Evolutionary conservation across 2,888 invertebrate species (phyloP).

Genomic region (Arrhopalites spinosus): DNA sequence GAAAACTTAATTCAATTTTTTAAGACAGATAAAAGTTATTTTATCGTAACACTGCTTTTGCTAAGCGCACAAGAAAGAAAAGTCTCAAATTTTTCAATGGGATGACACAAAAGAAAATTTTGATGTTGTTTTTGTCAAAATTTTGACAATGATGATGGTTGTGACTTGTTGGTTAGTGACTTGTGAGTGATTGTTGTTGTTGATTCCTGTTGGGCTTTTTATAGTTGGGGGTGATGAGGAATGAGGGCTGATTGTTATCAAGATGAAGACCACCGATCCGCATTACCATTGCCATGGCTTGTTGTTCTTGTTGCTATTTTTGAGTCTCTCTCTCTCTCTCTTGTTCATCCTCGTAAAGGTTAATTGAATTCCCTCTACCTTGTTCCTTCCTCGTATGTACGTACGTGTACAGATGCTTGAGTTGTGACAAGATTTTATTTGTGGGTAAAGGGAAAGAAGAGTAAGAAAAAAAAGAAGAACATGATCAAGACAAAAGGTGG

Average conservation of each 20-base stretch:
- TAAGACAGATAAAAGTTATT: no score
- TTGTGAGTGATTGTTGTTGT: constrained; percentile 5
- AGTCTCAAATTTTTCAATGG: no score
- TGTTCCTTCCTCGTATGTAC: background rate
- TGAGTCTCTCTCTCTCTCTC: background rate
- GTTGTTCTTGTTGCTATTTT: constrained; percentile 4
- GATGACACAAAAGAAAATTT: no score
- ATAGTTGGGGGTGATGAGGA: constrained; percentile 5
- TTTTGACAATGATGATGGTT: background rate
- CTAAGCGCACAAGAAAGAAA: background rate
- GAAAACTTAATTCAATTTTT: no score
- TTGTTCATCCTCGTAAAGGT: constrained; percentile 19
- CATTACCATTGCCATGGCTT: constrained; percentile 10
- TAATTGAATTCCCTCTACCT: constrained; percentile 26
- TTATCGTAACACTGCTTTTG: no score
- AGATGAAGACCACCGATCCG: background rate
- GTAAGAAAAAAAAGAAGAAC: background rate
- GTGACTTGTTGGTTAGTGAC: background rate
- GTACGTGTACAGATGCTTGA: no score
- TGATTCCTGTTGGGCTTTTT: constrained; percentile 5
- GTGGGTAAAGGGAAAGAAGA: no score
- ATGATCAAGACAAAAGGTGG: constrained; percentile 18
- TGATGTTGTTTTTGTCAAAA: no score
- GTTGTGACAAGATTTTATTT: no score
- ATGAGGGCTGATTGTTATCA: constrained; percentile 25